Percentiles rank a stretch among this genome's conserved stretches.
These are phyloP conservation scores for Ormyrus labotus DNA, from an alignment of 2,888 invertebrate species.

Conservation along the genomic window DNA sequence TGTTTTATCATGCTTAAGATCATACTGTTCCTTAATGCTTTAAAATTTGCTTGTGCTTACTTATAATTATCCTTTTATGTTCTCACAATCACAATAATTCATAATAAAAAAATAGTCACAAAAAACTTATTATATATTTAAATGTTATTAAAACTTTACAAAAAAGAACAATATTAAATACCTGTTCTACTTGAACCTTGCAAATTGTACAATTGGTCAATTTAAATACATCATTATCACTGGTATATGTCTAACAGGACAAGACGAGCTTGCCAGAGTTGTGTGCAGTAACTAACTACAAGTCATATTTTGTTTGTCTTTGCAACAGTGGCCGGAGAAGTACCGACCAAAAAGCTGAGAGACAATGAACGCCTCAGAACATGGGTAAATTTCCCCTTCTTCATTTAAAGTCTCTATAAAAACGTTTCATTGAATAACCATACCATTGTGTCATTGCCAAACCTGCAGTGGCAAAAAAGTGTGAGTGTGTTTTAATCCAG, in stretches of 20 bases:
- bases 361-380: constrained; percentile 87
- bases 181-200: too few species aligned
- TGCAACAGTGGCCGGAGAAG: constrained; percentile 62
- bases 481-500: constrained; percentile 64
- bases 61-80: background rate
- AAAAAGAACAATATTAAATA: too few species aligned
- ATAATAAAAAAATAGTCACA: constrained; percentile 2
- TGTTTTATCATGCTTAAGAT: constrained; percentile 4
- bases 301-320: constrained; percentile 61
- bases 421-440: constrained; percentile 16
- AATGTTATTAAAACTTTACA: background rate
- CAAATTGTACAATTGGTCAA: too few species aligned
- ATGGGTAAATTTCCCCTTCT: constrained; percentile 80
- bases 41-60: background rate
- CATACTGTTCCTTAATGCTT: background rate
- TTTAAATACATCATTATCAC: constrained; percentile 39
- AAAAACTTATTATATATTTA: background rate
- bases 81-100: background rate
- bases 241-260: constrained; percentile 63
- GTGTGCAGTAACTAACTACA: constrained; percentile 60
- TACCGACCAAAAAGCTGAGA: constrained; percentile 62
- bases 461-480: constrained; percentile 37
- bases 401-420: constrained; percentile 42
- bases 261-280: constrained; percentile 60
- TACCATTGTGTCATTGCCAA: constrained; percentile 56